Conservation (phyloP, 1,140 invertebrate species). For the Drosophila serrata region DNA sequence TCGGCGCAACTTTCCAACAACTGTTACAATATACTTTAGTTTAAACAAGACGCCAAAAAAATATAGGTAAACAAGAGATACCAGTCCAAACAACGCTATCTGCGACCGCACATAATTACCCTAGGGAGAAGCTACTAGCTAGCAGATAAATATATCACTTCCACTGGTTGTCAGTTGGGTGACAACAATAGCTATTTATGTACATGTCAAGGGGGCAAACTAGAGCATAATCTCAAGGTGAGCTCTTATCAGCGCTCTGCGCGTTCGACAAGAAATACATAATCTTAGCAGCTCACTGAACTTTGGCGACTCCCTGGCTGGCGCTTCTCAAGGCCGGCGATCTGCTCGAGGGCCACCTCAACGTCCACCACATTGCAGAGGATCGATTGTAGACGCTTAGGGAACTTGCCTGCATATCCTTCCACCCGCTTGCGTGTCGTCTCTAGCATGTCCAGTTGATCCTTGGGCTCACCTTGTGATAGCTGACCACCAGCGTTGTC, state of each 20-base stretch:
- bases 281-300: conserved; percentile 62
- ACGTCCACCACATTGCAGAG: conserved; percentile 70
- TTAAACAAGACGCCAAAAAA: conserved; percentile 20
- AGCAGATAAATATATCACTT: conserved; percentile 46
- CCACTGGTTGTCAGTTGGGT: conserved; percentile 11
- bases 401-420: conserved; percentile 25
- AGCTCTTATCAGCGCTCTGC: conserved; percentile 21
- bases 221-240: conserved; percentile 19
- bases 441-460: conserved; percentile 55
- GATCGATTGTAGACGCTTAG: conserved; percentile 64
- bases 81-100: conserved; percentile 12
- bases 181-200: conserved; percentile 34
- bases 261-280: conserved; percentile 53
- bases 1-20: conserved; percentile 22
- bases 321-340: conserved; percentile 67
- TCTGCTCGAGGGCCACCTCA: conserved; percentile 66
- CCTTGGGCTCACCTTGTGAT: conserved; percentile 53
- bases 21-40: not conserved
- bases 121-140: conserved; percentile 2
- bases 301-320: conserved; percentile 57
- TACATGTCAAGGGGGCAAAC: conserved; percentile 6
- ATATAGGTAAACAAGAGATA: conserved; percentile 28
- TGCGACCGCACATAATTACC: conserved; percentile 28
- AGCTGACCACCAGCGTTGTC: conserved; percentile 60
- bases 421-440: conserved; percentile 41